Base-by-base conservation (phyloP, 2,888 invertebrate genomes). In the Lycia hirtaria region DNA sequence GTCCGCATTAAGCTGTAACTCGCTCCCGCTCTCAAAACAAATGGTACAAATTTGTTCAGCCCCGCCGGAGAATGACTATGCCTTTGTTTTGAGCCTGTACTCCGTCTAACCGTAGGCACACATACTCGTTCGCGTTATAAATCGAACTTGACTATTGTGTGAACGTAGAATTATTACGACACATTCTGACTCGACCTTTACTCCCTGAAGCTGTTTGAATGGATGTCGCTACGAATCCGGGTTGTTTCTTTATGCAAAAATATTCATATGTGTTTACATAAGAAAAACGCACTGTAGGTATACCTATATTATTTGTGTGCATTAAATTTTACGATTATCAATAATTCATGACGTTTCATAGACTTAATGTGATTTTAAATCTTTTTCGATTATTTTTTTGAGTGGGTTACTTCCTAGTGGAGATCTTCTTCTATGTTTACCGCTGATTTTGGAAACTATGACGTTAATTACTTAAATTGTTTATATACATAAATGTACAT, bases 1-100 rank as follows among this genome's bases (percentile, higher is more conserved):
- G 69, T 64, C 67, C 71, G 75, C 75, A 80, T 80, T 75, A 78
- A 77, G 75, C 73, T 75, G 77, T 77, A 72, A 71, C 73, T 74
- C 68, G 56, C 64, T 71, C 65, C 65, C 67, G 71, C 72, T 71
- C 62, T 69, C 73, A 72, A 74, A 85, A 85, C 77, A 83, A 87
- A 85, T 85, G 80, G 80, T 73, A 73, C 68, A 60, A 80, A 86
- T 87, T 86, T 83, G 84, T 87, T 84, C 72, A 72, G 75, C 76
- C 78, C 72, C 68, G 76, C 63, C 73, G 72, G 75, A 76, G 73
- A 73, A 69, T 73, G 75, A 80, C 75, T 79, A 72, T 73, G 68
- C 70, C 68, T 72, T 68, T 72, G 67, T 72, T 73, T 68, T 65
- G 67, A 72, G 67, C 69, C 74, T 74, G 72, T 74, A 69, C 71